These are phyloP conservation scores for Trichonephila inaurata DNA, from an alignment of 1,140 invertebrate species.

Conservation along the genomic window DNA sequence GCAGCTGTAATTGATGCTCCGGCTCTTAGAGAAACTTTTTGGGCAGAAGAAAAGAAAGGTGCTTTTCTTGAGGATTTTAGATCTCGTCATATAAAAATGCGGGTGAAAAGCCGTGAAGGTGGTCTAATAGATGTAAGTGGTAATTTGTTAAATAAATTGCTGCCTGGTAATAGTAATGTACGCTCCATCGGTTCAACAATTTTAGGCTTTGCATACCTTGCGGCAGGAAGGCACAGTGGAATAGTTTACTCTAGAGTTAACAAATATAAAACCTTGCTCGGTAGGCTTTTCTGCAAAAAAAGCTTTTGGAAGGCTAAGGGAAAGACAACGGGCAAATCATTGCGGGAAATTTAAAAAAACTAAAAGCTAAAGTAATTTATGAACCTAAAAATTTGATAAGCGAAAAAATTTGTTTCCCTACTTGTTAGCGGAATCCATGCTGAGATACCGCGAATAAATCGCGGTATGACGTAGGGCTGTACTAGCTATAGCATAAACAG, in stretches of 20 bases:
- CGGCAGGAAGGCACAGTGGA: not conserved
- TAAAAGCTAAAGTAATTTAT: too few species aligned
- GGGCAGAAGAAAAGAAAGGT: conserved; percentile 40
- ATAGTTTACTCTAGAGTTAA: conserved; percentile 4
- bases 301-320: not conserved
- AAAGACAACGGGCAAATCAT: not conserved
- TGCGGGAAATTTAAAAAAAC: not conserved
- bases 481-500: too few species aligned
- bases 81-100: conserved; percentile 39
- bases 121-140: conserved; percentile 22
- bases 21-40: conserved; percentile 46
- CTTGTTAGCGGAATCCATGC: too few species aligned
- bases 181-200: conserved; percentile 10
- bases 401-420: too few species aligned
- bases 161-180: conserved; percentile 1
- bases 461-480: too few species aligned
- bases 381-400: too few species aligned
- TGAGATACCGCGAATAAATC: too few species aligned
- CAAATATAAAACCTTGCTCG: not conserved
- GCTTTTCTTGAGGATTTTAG: conserved; percentile 44
- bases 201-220: not conserved
- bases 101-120: not conserved
- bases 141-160: conserved; percentile 19
- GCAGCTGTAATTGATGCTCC: conserved; percentile 45
- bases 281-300: not conserved